Conservation (phyloP, 2,113 vertebrate species). For the Sceloporus tristichus region DNA sequence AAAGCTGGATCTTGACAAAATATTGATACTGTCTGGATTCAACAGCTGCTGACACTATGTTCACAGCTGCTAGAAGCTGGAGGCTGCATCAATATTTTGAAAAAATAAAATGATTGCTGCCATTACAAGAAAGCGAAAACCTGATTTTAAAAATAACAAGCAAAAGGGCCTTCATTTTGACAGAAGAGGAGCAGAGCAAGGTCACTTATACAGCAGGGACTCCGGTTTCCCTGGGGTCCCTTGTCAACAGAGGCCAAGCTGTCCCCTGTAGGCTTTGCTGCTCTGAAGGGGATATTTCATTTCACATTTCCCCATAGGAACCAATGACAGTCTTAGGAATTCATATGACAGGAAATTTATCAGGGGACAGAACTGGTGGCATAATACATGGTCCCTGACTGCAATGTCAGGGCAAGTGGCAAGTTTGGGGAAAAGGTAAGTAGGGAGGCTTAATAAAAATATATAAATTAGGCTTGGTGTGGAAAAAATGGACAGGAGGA, state of each 20-base stretch:
- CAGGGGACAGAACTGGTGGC: background rate
- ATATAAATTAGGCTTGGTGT: background rate
- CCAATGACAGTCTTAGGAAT: background rate
- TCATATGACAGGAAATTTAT: background rate
- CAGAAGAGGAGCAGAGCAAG: background rate
- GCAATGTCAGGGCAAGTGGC: background rate
- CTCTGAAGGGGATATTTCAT: background rate
- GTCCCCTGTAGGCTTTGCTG: background rate
- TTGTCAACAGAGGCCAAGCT: background rate
- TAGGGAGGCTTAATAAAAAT: background rate
- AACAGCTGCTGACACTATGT: conserved; percentile 1
- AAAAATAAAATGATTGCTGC: conserved; percentile 17
- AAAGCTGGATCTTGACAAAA: conserved; percentile 9
- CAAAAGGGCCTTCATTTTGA: background rate
- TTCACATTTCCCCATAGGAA: background rate
- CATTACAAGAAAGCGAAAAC: conserved; percentile 2
- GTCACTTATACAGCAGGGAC: background rate
- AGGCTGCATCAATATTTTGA: background rate
- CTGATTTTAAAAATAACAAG: background rate
- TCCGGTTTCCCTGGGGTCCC: background rate
- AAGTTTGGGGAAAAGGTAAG: background rate
- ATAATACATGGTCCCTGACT: background rate
- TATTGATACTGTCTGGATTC: conserved; percentile 19
- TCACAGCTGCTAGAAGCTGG: background rate
- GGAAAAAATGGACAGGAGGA: background rate